Percentiles rank a stretch among this genome's conserved stretches.
Conservation (phyloP, 2,888 invertebrate species). For the Morinoia aosen region DNA sequence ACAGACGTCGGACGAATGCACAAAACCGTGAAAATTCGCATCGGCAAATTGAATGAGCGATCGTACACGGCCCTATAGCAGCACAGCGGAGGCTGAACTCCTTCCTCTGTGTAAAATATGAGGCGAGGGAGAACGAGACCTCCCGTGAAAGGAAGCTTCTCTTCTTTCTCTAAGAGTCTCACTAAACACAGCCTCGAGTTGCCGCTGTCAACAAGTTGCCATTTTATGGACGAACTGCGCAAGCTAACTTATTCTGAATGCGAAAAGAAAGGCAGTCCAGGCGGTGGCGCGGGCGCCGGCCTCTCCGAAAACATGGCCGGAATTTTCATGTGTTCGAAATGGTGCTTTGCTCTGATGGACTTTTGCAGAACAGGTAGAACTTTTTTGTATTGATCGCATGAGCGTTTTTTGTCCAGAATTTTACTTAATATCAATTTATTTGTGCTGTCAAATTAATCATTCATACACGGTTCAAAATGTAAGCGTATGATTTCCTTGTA, state of each 20-base stretch:
- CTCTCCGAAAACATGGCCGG: not conserved
- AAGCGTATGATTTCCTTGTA: not conserved
- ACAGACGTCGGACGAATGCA: not conserved
- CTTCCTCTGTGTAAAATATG: not conserved
- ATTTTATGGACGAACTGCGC: constrained; percentile 46
- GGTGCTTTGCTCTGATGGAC: constrained; percentile 7
- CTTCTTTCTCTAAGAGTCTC: not conserved
- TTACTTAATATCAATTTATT: not conserved
- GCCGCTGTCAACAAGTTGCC: constrained; percentile 48
- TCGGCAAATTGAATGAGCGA: not conserved
- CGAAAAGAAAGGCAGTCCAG: not conserved
- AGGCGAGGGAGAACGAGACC: not conserved
- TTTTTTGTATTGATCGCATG: not conserved
- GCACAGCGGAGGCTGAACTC: not conserved
- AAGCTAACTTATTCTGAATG: constrained; percentile 40
- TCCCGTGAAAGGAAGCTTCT: not conserved
- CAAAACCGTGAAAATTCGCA: not conserved
- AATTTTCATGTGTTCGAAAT: constrained; percentile 18
- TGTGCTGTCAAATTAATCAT: not conserved
- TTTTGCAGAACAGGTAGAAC: not conserved
- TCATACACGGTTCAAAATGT: not conserved
- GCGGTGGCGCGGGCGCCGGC: not conserved
- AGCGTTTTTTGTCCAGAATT: not conserved
- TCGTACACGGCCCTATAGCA: not conserved
- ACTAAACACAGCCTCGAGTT: constrained; percentile 23